phyloP scores from a whole-genome alignment of 2,888 invertebrate species.

The Nemurella pictetii region DNA sequence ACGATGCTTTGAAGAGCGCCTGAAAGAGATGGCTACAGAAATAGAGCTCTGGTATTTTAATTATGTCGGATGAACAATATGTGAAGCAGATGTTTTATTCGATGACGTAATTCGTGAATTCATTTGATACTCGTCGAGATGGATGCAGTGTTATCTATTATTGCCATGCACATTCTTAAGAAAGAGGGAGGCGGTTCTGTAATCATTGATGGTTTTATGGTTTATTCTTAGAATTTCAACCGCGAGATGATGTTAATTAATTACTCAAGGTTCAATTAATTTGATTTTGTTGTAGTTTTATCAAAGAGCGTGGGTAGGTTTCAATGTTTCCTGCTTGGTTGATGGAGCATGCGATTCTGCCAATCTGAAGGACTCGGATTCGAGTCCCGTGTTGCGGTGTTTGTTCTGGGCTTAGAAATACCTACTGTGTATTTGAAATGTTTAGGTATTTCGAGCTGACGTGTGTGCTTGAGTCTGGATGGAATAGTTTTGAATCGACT shows the following conservation, averaged over 20 bases:
- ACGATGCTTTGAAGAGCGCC: neutral
- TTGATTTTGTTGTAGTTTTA: neutral
- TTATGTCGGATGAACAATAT: neutral
- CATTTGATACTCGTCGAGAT: neutral
- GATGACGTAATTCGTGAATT: neutral
- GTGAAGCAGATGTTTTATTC: neutral
- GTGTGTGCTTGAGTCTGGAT: too few species aligned
- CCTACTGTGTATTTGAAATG: too few species aligned
- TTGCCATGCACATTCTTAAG: neutral
- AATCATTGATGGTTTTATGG: neutral
- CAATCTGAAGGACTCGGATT: too few species aligned
- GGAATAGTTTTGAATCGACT: too few species aligned
- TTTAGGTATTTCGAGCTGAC: too few species aligned
- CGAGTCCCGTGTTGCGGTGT: too few species aligned
- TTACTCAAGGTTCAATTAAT: neutral
- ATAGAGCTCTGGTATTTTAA: neutral
- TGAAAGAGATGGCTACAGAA: neutral
- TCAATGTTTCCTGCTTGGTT: too few species aligned
- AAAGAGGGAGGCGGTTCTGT: too few species aligned
- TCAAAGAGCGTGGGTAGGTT: neutral
- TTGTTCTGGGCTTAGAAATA: too few species aligned
- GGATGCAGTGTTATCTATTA: neutral
- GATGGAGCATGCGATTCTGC: too few species aligned
- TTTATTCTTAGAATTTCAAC: neutral
- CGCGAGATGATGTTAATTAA: neutral